A percentile compares a stretch with the other conserved stretches of the same genome.
Conservation (phyloP, 2,113 vertebrate species). For the Nanorana parkeri region DNA sequence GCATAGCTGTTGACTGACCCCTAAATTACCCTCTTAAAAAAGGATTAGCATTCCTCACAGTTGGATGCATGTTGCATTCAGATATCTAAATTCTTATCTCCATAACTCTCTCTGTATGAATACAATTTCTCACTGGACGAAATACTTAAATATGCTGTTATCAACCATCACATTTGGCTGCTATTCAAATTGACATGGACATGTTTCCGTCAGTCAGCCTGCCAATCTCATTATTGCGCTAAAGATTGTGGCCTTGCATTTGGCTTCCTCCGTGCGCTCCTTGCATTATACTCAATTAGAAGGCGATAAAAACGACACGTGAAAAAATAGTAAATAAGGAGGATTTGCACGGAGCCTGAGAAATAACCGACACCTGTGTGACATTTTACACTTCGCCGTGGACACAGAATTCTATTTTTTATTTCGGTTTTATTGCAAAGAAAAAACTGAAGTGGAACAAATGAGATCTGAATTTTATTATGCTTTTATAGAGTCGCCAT, state of each 20-base stretch:
- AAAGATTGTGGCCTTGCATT: constrained; percentile 59
- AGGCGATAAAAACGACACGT: constrained; percentile 14
- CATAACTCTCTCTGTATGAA: constrained; percentile 59
- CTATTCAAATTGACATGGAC: constrained; percentile 63
- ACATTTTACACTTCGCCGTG: constrained; percentile 59
- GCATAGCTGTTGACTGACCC: constrained; percentile 62
- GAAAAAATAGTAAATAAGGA: constrained; percentile 67
- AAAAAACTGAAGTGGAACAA: constrained; percentile 72
- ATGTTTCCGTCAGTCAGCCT: constrained; percentile 58
- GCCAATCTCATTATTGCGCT: constrained; percentile 59
- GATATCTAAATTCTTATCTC: constrained; percentile 62
- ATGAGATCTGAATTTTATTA: constrained; percentile 77
- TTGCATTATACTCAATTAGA: constrained; percentile 61
- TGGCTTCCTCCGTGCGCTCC: constrained; percentile 48
- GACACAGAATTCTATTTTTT: constrained; percentile 60
- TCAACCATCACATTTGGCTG: constrained; percentile 60
- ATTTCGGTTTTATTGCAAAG: constrained; percentile 66
- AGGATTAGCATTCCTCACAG: constrained; percentile 53
- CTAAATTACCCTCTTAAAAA: constrained; percentile 59
- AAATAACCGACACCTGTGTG: constrained; percentile 62
- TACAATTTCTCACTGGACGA: constrained; percentile 60
- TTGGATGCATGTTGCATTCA: constrained; percentile 42
- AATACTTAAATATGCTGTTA: constrained; percentile 62
- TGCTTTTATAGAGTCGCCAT: constrained; percentile 67
- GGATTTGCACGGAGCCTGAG: constrained; percentile 60